Percentiles rank a stretch among this genome's conserved stretches.
These are phyloP conservation scores for Penaeus monodon DNA, from an alignment of 2,888 invertebrate species.

Conservation along the genomic window DNA sequence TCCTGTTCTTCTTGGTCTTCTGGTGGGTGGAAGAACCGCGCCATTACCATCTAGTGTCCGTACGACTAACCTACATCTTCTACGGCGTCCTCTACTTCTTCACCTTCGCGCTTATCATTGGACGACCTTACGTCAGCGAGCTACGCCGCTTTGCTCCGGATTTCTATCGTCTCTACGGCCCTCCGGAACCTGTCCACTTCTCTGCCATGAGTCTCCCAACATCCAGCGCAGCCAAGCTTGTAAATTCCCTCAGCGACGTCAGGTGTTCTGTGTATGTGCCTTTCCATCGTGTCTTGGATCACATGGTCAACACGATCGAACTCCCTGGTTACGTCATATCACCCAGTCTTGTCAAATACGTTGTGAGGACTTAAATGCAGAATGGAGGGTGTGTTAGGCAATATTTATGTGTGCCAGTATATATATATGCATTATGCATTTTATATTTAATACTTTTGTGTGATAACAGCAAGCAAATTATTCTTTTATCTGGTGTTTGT, in stretches of 20 bases:
- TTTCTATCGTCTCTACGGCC: constrained; percentile 52
- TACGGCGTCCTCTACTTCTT: constrained; percentile 60
- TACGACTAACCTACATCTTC: constrained; percentile 17
- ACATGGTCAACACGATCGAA: constrained; percentile 54
- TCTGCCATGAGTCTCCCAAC: constrained; percentile 57
- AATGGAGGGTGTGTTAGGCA: no score
- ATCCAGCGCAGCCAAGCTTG: constrained; percentile 18
- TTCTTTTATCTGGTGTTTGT: no score
- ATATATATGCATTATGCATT: no score
- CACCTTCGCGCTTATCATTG: constrained; percentile 55
- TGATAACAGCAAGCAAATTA: no score
- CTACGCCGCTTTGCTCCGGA: constrained; percentile 27
- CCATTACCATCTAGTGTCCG: background rate
- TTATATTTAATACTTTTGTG: no score
- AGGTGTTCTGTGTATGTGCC: constrained; percentile 51
- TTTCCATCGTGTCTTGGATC: constrained; percentile 58
- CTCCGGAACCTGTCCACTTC: constrained; percentile 49
- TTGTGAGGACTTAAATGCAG: constrained; percentile 3
- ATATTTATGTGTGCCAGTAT: background rate
- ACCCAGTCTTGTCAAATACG: constrained; percentile 57
- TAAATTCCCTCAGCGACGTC: constrained; percentile 18
- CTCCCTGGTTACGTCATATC: constrained; percentile 48
- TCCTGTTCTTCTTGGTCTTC: constrained; percentile 41
- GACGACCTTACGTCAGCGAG: constrained; percentile 59
- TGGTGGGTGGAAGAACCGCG: constrained; percentile 32